phyloP scores from a whole-genome alignment of 2,113 vertebrate genomes.

The Sapajus apella region DNA sequence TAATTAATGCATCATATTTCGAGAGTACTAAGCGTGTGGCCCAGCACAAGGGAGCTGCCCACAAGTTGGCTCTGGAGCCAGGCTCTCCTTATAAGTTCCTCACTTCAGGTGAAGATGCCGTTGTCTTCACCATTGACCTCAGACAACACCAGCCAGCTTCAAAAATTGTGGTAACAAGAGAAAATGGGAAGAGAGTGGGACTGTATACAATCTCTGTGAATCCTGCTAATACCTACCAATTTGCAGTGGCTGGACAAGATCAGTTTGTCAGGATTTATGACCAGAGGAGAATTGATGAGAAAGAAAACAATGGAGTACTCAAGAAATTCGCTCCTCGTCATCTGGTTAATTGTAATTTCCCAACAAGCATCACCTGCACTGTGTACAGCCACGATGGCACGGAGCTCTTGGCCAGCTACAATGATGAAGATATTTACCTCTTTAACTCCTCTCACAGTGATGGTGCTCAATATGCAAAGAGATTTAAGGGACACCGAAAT shows the following conservation, averaged over 20 bases:
- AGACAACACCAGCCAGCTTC: conserved; percentile 88
- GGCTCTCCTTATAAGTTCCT: conserved; percentile 93
- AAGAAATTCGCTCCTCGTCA: conserved; percentile 95
- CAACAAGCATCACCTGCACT: conserved; percentile 92
- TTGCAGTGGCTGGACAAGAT: conserved; percentile 93
- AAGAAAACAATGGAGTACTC: conserved; percentile 92
- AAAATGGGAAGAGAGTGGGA: conserved; percentile 91
- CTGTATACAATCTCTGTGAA: conserved; percentile 93
- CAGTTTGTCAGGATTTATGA: conserved; percentile 95
- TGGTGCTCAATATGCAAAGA: conserved; percentile 89
- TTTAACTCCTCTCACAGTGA: conserved; percentile 92
- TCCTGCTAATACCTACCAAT: conserved; percentile 91
- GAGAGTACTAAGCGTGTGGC: conserved; percentile 92
- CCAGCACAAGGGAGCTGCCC: conserved; percentile 91
- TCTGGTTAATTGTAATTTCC: conserved; percentile 89
- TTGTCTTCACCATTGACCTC: conserved; percentile 93
- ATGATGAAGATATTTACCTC: conserved; percentile 94
- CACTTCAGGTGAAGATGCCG: conserved; percentile 92
- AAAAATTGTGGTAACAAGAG: conserved; percentile 92
- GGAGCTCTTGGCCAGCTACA: conserved; percentile 94
- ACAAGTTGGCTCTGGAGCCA: conserved; percentile 92
- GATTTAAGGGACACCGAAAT: conserved; percentile 94
- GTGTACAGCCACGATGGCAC: conserved; percentile 94
- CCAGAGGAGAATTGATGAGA: conserved; percentile 92
- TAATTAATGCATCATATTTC: conserved; percentile 89